Percentiles rank a stretch among this genome's conserved stretches.
These are phyloP conservation scores for Cremastobaeus sp. DNA, from an alignment of 2,888 invertebrate species.

Conservation along the genomic window DNA sequence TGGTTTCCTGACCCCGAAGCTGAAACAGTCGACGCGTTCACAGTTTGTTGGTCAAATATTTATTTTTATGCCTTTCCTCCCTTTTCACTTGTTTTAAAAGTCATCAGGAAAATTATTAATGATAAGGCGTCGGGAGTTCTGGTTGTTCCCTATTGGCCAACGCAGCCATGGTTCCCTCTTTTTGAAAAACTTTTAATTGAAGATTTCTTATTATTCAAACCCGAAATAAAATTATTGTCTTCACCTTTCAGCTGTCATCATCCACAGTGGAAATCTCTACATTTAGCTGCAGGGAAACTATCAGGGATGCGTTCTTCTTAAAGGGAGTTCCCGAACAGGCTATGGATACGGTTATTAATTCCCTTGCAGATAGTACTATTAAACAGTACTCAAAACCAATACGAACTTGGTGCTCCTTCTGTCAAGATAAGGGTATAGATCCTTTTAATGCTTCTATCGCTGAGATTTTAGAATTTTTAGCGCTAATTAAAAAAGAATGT, in stretches of 20 bases:
- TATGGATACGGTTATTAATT: conserved; percentile 9
- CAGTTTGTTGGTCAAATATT: background rate
- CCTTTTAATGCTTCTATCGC: conserved; percentile 25
- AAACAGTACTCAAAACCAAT: conserved; percentile 60
- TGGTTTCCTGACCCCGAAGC: conserved; percentile 10
- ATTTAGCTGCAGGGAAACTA: conserved; percentile 66
- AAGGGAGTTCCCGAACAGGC: conserved; percentile 43
- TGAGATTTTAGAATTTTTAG: conserved; percentile 15
- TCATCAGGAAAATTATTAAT: background rate
- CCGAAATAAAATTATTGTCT: conserved; percentile 58
- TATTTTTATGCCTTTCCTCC: conserved; percentile 10
- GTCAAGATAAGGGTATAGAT: conserved; percentile 14
- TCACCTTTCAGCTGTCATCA: conserved; percentile 65
- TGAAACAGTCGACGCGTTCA: conserved; percentile 2
- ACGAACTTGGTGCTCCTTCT: conserved; percentile 35
- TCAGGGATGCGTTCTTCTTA: conserved; percentile 60
- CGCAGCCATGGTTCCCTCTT: conserved; percentile 68
- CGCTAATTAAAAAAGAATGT: background rate
- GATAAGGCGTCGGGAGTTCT: conserved; percentile 31
- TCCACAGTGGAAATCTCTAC: conserved; percentile 61
- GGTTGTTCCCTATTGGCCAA: conserved; percentile 62
- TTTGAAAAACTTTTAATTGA: conserved; percentile 42
- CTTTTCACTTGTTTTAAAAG: too few relatives aligned
- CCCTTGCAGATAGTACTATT: conserved; percentile 37
- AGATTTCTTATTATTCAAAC: conserved; percentile 57